These are phyloP conservation scores for Nebria ingens DNA, from an alignment of 1,140 invertebrate species.

Conservation along the genomic window DNA sequence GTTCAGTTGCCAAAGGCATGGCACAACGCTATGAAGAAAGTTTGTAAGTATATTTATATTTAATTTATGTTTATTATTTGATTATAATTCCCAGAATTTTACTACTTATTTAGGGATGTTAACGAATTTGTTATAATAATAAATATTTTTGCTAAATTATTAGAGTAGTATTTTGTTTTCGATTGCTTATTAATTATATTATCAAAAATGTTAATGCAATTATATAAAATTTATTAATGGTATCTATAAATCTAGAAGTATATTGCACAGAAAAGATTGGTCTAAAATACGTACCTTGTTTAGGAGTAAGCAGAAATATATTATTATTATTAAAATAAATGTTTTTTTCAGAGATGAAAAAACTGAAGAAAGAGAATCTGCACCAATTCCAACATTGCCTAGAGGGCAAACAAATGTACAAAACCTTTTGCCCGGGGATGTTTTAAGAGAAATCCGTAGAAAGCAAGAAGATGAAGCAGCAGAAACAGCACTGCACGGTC, in stretches of 20 bases:
- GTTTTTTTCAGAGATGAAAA: conserved; percentile 40
- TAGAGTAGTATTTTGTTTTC: too few species aligned
- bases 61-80: conserved; percentile 12
- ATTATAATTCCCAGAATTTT: conserved; percentile 2
- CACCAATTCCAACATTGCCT: conserved; percentile 24
- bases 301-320: not conserved
- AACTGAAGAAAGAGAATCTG: conserved; percentile 18
- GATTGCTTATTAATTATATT: too few species aligned
- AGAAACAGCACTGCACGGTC: conserved; percentile 77
- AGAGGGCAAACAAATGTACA: conserved; percentile 20
- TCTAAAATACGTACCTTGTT: too few species aligned
- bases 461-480: conserved; percentile 54
- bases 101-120: conserved; percentile 6
- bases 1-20: conserved; percentile 73
- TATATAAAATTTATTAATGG: too few species aligned
- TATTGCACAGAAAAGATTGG: too few species aligned
- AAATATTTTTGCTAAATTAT: not conserved
- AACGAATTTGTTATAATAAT: conserved; percentile 8
- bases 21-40: conserved; percentile 73
- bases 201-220: too few species aligned
- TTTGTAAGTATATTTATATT: conserved; percentile 52
- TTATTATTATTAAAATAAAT: conserved; percentile 1
- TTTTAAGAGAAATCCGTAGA: conserved; percentile 33
- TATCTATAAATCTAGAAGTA: conserved; percentile 6
- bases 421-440: too few species aligned